Conservation (phyloP, 2,797 vertebrate species). For the Cuculus canorus region DNA sequence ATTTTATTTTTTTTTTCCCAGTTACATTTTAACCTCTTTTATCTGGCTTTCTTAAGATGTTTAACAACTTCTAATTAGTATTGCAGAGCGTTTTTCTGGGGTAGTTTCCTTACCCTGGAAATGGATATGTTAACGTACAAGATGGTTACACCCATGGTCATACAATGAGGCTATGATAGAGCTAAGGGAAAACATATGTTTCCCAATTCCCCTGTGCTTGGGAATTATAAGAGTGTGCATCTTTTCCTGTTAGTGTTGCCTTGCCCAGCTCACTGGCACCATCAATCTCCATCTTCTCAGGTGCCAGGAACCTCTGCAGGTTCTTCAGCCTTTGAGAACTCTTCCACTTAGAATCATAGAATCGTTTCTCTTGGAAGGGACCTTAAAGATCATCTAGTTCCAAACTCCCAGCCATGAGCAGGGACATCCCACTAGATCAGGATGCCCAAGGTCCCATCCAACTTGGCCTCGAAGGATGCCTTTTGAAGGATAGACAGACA, state of each 20-base stretch:
- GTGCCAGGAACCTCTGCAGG: not conserved
- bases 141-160: not conserved
- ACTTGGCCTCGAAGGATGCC: too few relatives aligned
- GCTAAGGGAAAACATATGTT: not conserved
- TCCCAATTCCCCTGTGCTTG: not conserved
- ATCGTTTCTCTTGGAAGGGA: too few relatives aligned
- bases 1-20: not conserved
- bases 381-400: too few relatives aligned
- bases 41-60: not conserved
- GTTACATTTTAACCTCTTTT: not conserved
- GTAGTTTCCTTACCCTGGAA: not conserved
- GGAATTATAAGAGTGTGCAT: not conserved
- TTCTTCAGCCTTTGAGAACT: not conserved
- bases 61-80: not conserved
- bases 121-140: fast-evolving
- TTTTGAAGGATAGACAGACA: not conserved
- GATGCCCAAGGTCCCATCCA: too few relatives aligned
- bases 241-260: not conserved
- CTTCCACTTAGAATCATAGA: too few relatives aligned
- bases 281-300: not conserved
- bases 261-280: not conserved
- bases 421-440: too few relatives aligned
- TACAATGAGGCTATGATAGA: not conserved
- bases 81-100: not conserved
- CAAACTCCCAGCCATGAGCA: too few relatives aligned